phyloP scores from a whole-genome alignment of 2,113 vertebrate genomes.

The Toxostoma redivivum region DNA sequence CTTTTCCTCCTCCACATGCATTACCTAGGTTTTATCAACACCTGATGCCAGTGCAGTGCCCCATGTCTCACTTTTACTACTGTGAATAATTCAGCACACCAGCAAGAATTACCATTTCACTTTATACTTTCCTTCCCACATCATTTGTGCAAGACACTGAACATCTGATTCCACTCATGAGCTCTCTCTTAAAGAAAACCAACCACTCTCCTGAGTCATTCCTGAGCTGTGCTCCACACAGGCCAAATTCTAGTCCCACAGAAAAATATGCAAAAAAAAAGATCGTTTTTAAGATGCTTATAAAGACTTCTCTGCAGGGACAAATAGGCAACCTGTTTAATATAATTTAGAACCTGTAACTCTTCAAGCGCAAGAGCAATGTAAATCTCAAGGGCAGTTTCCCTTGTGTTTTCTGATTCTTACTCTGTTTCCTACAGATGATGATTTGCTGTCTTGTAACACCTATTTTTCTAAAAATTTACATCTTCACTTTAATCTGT shows the following conservation, averaged over 20 bases:
- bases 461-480: not conserved
- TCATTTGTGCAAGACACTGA: not conserved
- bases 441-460: not conserved
- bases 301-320: not conserved
- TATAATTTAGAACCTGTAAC: not conserved
- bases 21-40: not conserved
- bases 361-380: not conserved
- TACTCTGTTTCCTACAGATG: not conserved
- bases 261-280: not conserved
- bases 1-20: not conserved
- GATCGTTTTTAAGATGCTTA: not conserved
- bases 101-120: not conserved
- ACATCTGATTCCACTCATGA: not conserved
- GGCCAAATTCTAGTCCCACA: not conserved
- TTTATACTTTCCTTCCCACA: not conserved
- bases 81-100: not conserved
- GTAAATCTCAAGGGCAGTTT: not conserved
- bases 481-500: not conserved
- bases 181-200: not conserved
- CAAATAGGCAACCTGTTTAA: not conserved
- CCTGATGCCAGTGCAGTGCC: fast-evolving
- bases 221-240: not conserved
- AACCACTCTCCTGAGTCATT: not conserved
- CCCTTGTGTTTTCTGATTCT: not conserved
- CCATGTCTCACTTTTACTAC: not conserved